Evolutionary conservation across 2,113 vertebrate genomes (phyloP), one percentile per base, ranked within the genome.

Genomic region (Cercopithecus mona): DNA sequence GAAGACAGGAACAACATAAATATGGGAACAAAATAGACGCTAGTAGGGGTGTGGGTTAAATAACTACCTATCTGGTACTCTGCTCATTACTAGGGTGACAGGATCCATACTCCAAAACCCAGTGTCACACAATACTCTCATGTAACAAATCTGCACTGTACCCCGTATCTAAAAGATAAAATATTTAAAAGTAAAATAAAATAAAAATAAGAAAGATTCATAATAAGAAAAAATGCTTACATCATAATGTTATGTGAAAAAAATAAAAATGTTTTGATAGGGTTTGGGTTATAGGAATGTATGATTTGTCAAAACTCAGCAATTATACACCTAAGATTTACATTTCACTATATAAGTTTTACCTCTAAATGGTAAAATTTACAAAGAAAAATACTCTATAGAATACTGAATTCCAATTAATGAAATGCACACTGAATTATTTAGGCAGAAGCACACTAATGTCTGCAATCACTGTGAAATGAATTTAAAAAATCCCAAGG

Each of bases 221-320:
- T 59, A 64, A 79, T 32, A 84, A 91, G 27, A 27, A 93, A 92
- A 92, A 93, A 85, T 66, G 72, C 64, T 85, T 93, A 68, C 10
- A 57, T 38, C 70, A 87, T 32, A 94, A 76, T 45, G 17, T 14
- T 75, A 84, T 68, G 25, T 88, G 9, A 32, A 92, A 92, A 93
- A 55, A n/a, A 72, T 43, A 14, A 89, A 55, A 50, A 70, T 81
- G 45, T 86, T 86, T 45, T 86, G 50, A 78, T 30, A 66, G 72
- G 27, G 35, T 23, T 18, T 94, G 68, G 20, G 45, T 66, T 82
- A 52, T 32, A 72, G 3, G 1, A 52, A 27, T 43, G 38, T 11
- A 50, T 55, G 43, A 83, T 57, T 43, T 86, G 50, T 93, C 43
- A 81, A 78, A 55, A 73, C 38, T 66, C 59, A 90, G 76, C 52